Evolutionary conservation across 2,888 invertebrate genomes (phyloP), one percentile per base, ranked within the genome.

Genomic region (Melanchra persicariae): DNA sequence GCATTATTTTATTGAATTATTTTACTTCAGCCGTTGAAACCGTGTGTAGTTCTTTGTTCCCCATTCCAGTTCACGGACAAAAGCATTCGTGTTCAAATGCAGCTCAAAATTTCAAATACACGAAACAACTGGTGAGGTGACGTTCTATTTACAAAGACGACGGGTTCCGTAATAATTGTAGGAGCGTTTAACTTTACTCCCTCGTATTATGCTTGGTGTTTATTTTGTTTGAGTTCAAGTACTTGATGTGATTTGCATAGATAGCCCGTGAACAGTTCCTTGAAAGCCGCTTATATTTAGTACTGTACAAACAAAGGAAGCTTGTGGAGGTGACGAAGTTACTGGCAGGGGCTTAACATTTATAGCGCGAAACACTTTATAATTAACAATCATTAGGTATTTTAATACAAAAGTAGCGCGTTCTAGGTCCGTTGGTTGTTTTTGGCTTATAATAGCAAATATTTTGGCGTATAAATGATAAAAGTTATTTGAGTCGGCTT

Each of bases 51-150:
- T 85, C 84, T 89, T 88, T 88, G 87, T 89, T 82, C 84, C 57
- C 57, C 51, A 69, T 84, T 88, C 85, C 85, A 67, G 73, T 87
- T 74, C 83, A 80, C 74, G 80, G 85, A 91, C 90, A 91, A 91
- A 89, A 86, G 88, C 87, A 85, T 87, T 89, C 88, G 79, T 84
- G 88, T 88, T 87, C 87, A 88, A 87, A 87, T 89, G 88, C 87
- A 91, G 85, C 87, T 87, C 70, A 87, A 87, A 88, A 88, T 87
- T 89, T 86, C 83, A 85, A 88, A 86, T 82, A 85, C 83, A 84
- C 82, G 84, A 81, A 88, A 85, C 76, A 87, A 85, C 77, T 87
- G 82, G 87, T 60, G 73, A 72, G 58, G 79, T 90, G 88, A 90
- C 88, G 83, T 90, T 89, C 86, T 90, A 83, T 84, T 79, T 80